phyloP scores from a whole-genome alignment of 1,140 invertebrate species.

The Ruditapes philippinarum region DNA sequence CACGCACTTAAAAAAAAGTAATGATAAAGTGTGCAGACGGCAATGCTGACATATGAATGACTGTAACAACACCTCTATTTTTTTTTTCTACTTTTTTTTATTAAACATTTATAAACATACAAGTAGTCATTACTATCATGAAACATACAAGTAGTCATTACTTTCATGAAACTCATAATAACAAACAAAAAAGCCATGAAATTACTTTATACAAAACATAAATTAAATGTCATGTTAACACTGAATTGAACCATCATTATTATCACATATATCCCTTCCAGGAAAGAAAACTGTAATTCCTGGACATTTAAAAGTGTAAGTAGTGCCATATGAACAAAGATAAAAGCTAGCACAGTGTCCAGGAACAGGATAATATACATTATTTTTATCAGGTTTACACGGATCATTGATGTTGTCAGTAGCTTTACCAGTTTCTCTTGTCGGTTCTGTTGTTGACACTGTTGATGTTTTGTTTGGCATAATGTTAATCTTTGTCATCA shows the following conservation, averaged over 20 bases:
- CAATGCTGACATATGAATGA: too few relatives aligned
- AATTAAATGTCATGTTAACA: background rate
- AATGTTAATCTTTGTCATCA: too few relatives aligned
- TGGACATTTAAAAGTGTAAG: constrained; percentile 46
- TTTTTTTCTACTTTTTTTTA: too few relatives aligned
- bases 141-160: too few relatives aligned
- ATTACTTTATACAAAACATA: background rate
- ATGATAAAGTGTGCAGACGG: too few relatives aligned
- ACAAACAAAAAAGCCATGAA: background rate
- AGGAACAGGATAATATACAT: constrained; percentile 16
- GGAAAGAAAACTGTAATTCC: constrained; percentile 40
- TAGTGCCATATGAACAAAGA: constrained; percentile 24
- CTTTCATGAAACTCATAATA: too few relatives aligned
- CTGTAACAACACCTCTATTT: too few relatives aligned
- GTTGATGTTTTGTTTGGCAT: too few relatives aligned
- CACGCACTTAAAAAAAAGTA: too few relatives aligned
- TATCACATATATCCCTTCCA: constrained; percentile 37
- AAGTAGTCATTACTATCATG: too few relatives aligned
- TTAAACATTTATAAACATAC: too few relatives aligned
- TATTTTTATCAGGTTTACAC: constrained; percentile 28
- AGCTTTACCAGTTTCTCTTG: background rate
- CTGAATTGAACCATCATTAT: constrained; percentile 37
- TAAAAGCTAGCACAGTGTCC: constrained; percentile 29
- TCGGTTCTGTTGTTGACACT: too few relatives aligned
- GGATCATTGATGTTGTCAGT: background rate